Base-by-base conservation (phyloP, 2,888 invertebrate species). In the Harpalus rufipes region DNA sequence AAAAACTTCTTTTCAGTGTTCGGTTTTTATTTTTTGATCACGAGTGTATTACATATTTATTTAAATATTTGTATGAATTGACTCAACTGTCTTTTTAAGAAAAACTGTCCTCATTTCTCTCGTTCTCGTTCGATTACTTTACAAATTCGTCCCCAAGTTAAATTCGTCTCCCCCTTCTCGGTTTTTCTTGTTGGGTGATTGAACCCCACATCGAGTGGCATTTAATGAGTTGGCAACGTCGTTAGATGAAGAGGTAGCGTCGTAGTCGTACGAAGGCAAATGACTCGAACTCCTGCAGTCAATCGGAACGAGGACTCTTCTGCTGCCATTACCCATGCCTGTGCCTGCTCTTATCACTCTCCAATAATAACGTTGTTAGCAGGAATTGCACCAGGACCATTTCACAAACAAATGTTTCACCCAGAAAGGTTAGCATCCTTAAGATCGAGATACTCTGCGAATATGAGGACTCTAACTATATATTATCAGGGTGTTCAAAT, bases 361-460 rank as follows among this genome's bases (percentile, higher is more conserved):
- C 63, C 63, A 63, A 63, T 63, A 63, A 63, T 63, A 63, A 63
- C 63, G 21, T 63, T 63, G 63, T 63, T 63, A 8, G 18, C 18
- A 59, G 59, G 63, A 25, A 18, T 63, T 51, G 44, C 44, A 51
- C 44, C 10, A 51, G 10, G 10, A 32, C 44, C 44, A 51, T 51
- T 51, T 51, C 44, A 51, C 44, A 2, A 51, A 51, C 44, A 51
- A 51, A 51, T 51, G 44, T 51, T 51, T 51, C 44, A 10, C 32
- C 32, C 32, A 32, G 32, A 32, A 32, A 32, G 32, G 32, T 32
- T 32, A 5, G 4, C 32, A 5, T 32, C 6, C 32, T 32, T 32
- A 32, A 32, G 3, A 1, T 32, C 32, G 32, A 32, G 32, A 32
- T 32, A 32, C 32, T 32, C 32, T 32, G 5, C 32, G 32, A 32